phyloP scores from a whole-genome alignment of 2,888 invertebrate genomes.

The Antheraea yamamai region DNA sequence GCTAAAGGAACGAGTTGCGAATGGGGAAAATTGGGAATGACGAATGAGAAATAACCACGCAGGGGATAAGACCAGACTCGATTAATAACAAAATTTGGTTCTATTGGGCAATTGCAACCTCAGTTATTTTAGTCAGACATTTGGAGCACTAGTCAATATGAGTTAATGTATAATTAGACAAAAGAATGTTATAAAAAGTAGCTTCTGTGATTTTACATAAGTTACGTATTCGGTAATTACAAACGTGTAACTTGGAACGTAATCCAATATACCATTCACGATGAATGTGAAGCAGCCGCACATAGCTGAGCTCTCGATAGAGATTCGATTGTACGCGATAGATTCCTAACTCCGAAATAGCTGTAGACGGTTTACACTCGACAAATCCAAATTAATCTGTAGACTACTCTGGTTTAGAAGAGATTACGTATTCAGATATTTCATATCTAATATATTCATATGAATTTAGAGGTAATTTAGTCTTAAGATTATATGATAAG shows the following conservation, averaged over 20 bases:
- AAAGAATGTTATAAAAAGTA: not conserved
- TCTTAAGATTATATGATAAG: not conserved
- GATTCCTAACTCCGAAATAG: conserved; percentile 23
- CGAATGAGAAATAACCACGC: no score
- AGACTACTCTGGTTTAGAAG: not conserved
- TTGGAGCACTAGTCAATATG: not conserved
- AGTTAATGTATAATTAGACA: not conserved
- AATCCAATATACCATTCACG: conserved; percentile 48
- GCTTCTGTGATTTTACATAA: not conserved
- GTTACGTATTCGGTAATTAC: conserved; percentile 35
- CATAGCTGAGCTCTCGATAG: conserved; percentile 30
- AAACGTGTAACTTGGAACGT: conserved; percentile 52
- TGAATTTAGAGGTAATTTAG: not conserved
- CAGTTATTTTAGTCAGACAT: not conserved
- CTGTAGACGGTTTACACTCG: conserved; percentile 7
- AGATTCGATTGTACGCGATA: conserved; percentile 29
- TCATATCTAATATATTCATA: not conserved
- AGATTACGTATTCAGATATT: not conserved
- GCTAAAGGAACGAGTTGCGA: no score
- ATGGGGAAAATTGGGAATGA: no score
- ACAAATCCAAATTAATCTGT: conserved; percentile 6
- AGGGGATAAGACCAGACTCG: no score
- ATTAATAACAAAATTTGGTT: no score
- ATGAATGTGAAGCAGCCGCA: conserved; percentile 31
- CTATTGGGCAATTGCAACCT: no score